phyloP scores from a whole-genome alignment of 2,797 vertebrate genomes.

The Melanotaenia nigrans region DNA sequence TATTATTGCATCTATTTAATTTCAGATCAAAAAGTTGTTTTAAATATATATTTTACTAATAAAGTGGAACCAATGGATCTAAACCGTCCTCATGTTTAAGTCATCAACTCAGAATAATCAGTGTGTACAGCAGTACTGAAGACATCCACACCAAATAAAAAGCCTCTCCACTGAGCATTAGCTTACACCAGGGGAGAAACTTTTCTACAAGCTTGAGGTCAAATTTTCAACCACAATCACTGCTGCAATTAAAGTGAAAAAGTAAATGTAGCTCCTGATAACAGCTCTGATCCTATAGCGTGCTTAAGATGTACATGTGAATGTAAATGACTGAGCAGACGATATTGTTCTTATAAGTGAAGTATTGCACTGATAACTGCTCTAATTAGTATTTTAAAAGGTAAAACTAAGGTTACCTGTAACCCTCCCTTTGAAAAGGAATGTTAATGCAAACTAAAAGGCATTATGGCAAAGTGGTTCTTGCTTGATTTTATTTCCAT shows the following conservation, averaged over 20 bases:
- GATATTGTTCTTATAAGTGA: background rate
- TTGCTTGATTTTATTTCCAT: conserved; percentile 66
- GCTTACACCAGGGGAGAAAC: conserved; percentile 57
- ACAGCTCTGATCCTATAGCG: conserved; percentile 11
- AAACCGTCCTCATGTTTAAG: conserved; percentile 81
- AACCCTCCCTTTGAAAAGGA: conserved; percentile 16
- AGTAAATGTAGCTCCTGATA: conserved; percentile 30
- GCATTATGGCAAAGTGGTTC: conserved; percentile 47
- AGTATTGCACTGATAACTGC: conserved; percentile 20
- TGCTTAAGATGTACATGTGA: conserved; percentile 4
- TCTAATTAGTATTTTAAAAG: conserved; percentile 4
- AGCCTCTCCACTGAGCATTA: conserved; percentile 53
- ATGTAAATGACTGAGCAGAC: conserved; percentile 24
- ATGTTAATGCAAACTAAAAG: conserved; percentile 42
- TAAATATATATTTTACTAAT: conserved; percentile 82
- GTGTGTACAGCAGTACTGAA: conserved; percentile 60
- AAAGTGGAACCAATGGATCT: conserved; percentile 76
- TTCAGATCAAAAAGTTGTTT: conserved; percentile 80
- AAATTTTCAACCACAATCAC: conserved; percentile 39
- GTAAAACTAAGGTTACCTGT: background rate
- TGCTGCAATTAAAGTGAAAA: conserved; percentile 38
- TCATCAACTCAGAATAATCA: conserved; percentile 77
- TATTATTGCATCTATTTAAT: conserved; percentile 80
- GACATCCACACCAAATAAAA: conserved; percentile 59
- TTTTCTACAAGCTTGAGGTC: conserved; percentile 39